Evolutionary conservation across 2,797 vertebrate genomes (phyloP).

Genomic region (Antennarius maculatus): DNA sequence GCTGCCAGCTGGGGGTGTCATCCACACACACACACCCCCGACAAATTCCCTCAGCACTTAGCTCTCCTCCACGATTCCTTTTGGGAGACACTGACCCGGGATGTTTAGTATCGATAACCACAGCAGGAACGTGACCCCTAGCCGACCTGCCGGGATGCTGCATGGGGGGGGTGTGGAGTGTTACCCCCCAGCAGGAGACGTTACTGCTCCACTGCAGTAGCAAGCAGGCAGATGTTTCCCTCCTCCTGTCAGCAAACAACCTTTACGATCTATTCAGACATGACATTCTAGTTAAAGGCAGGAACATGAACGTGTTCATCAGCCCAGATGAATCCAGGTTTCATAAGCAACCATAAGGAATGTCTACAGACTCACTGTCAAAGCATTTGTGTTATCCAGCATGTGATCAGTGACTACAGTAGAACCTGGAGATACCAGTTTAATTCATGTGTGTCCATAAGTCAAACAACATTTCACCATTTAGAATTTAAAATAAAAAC

Average conservation of each 20-base stretch:
- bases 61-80: slow-evolving; percentile 34
- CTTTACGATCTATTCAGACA: background rate
- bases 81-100: slow-evolving; percentile 30
- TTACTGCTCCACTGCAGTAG: slow-evolving; percentile 16
- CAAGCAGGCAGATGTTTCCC: slow-evolving; percentile 26
- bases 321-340: no score
- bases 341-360: no score
- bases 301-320: no score
- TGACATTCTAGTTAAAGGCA: no score
- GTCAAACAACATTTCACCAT: no score
- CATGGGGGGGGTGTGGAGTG: slow-evolving; percentile 15
- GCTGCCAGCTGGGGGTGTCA: slow-evolving; percentile 54
- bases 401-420: no score
- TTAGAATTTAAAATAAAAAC: no score
- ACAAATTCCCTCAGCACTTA: slow-evolving; percentile 48
- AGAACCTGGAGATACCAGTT: no score
- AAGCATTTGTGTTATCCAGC: no score
- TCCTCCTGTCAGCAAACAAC: background rate
- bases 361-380: no score
- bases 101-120: slow-evolving; percentile 44
- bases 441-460: no score
- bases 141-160: slow-evolving; percentile 21
- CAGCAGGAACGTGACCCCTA: slow-evolving; percentile 51
- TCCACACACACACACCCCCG: slow-evolving; percentile 27
- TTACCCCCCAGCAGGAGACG: slow-evolving; percentile 39